Evolutionary conservation across 2,888 invertebrate species (phyloP), one percentile per base, ranked within the genome.

Genomic region (Petrolisthes manimaculis): DNA sequence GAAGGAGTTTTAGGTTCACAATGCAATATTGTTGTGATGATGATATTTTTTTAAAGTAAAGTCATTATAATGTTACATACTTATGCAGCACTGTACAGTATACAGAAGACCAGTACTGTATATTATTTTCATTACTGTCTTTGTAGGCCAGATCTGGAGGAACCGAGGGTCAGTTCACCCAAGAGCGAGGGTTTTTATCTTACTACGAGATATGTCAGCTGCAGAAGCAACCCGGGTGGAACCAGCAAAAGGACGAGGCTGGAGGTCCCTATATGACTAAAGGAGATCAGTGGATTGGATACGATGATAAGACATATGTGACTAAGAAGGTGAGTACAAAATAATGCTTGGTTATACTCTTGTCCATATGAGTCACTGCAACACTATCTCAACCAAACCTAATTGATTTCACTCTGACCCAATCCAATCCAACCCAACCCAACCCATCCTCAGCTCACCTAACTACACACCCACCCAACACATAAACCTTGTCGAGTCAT

Each of bases 261-360:
- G 96, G 96, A 0, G 92, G 92, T 3, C 97, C 97, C 0, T 97
- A 96, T 92, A 95, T 97, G 0, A 95, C 96, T 93, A 94, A 95
- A 9, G 95, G 95, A 6, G 95, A 96, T 92, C 97, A 98, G 92
- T 98, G 98, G 97, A 97, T 97, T 69, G 96, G 97, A 75, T 98
- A 95, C 92, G 98, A 98, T 92, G 96, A 97, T 93, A 94, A 94
- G 0, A 95, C 95, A 89, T 97, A 97, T 18, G 94, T 97, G 21
- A 95, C 94, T 89, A 94, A 94, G 92, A 96, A 96, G 94, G 96
- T 96, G 83, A 56, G 74, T 12, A 18, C 14, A n/a, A 1, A 1
- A 21, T 54, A n/a, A 1, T 12, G 67, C 67, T n/a, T n/a, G 3
- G 12, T n/a, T 12, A 14, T 12, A 67, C 1, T n/a, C n/a, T n/a